Evolutionary conservation across 2,113 vertebrate genomes (phyloP), one percentile per base, ranked within the genome.

Genomic region (Poeciliopsis prolifica): DNA sequence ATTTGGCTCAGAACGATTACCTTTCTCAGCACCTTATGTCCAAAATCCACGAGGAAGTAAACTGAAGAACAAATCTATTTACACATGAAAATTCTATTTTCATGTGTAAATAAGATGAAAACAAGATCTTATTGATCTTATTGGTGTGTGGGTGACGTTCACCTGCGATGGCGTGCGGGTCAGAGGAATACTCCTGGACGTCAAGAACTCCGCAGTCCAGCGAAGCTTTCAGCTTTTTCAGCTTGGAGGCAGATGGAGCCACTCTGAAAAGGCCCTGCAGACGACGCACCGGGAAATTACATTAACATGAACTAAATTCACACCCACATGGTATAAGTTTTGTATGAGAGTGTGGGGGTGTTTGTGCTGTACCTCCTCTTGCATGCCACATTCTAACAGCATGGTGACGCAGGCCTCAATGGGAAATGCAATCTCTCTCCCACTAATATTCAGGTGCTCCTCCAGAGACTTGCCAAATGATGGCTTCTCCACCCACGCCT

Each of bases 101-200:
- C 1, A 28, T 28, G 28, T 1, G 28, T 28, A 28, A 28, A 28
- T 28, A 28, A 28, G 28, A 28, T 28, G 28, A 28, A 28, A 28
- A 1, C 1, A 28, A 28, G 28, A 28, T 28, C 28, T 28, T 28
- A 28, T 28, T 28, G 28, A 28, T 28, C 28, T 28, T 28, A 28
- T 28, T 28, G 28, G 42, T 35, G 68, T 60, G 85, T 83, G 69
- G 74, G 84, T 26, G 75, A 44, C 42, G 83, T 83, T 82, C 92
- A 99, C 98, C 98, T 96, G 98, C 98, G 1, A 99, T 97, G 81
- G 98, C 97, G 0, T 99, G 98, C 0, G 98, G 98, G 87, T 99
- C 98, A 0, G 96, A 96, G 0, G 98, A 99, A 81, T 98, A 99
- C 89, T 99, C 98, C 91, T 97, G 97, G 80, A 98, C 96, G 0